These are phyloP conservation scores for Holacanthella duospinosa DNA, from an alignment of 2,888 invertebrate species.

Conservation along the genomic window DNA sequence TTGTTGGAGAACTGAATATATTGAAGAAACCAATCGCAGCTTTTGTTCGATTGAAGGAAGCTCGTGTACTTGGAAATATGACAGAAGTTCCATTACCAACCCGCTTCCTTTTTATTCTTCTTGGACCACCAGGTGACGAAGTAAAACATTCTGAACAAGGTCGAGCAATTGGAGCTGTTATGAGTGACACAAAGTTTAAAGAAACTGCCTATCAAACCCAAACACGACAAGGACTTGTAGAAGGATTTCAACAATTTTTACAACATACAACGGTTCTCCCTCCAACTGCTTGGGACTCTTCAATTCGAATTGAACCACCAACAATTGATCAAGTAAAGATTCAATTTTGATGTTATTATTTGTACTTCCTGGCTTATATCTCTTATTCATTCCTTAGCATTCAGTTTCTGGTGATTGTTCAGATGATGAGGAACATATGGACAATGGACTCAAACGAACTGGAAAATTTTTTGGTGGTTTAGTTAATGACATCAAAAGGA, in stretches of 20 bases:
- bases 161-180: constrained; percentile 40
- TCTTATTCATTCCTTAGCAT: background rate
- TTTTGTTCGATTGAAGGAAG: constrained; percentile 46
- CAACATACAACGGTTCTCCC: constrained; percentile 37
- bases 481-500: constrained; percentile 46
- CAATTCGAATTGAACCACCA: constrained; percentile 26
- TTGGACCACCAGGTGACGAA: constrained; percentile 41
- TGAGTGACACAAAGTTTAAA: constrained; percentile 40
- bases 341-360: background rate
- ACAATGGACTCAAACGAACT: constrained; percentile 28
- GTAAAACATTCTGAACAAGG: constrained; percentile 38
- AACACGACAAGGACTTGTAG: constrained; percentile 35
- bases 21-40: constrained; percentile 47
- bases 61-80: constrained; percentile 46
- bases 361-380: background rate
- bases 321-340: background rate
- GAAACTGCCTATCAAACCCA: constrained; percentile 33
- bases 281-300: constrained; percentile 27
- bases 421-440: constrained; percentile 3
- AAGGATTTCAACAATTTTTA: constrained; percentile 37
- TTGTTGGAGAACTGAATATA: constrained; percentile 49
- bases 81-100: constrained; percentile 49
- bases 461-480: constrained; percentile 47
- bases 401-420: constrained; percentile 5
- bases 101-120: constrained; percentile 45